Base-by-base conservation (phyloP, 1,140 invertebrate genomes). In the Anthonomus grandis region DNA sequence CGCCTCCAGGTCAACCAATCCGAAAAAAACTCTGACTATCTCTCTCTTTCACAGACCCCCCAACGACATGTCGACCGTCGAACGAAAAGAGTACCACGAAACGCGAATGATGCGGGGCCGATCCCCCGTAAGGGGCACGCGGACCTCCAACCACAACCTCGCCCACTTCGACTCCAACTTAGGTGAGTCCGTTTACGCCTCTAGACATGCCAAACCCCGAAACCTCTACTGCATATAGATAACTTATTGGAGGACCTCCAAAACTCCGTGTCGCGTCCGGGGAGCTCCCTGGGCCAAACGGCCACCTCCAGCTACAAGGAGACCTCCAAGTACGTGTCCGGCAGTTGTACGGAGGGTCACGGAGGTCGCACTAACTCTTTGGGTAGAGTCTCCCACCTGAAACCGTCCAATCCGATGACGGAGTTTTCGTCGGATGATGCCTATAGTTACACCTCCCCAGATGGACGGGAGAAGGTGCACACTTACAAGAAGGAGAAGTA, bases 171-270 rank as follows among this genome's bases (percentile, higher is more conserved):
- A 73, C 50, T 69, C 66, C 46, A 73, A 69, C 57, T 65, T 73
- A 60, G 70, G 67, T 69, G 55, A 63, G 49, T 42, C 47, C 38
- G 51, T 2, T 15, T 36, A 27, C 27, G n/a, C 27, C 27, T 31
- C 27, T 31, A 8, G 8, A 9, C 8, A 31, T 9, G n/a, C 27
- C 27, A n/a, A 9, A n/a, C n/a, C n/a, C 8, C 18, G 19, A 21
- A 45, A 25, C 18, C 19, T 45, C 17, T 34, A 12, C 31, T 13
- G 13, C 31, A 34, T 9, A 3, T 41, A 70, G 69, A 74, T 65
- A 60, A 71, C 51, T 42, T 74, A 39, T 46, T 74, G 15, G 71
- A 73, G 54, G 72, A 74, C 53, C 57, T 74, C 5, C 72, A 74
- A 59, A 72, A 66, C 59, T 71, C 72, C 1, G 71, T 74, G 10